Conservation (phyloP, 1,140 invertebrate genomes). For the Augochlora pura region DNA sequence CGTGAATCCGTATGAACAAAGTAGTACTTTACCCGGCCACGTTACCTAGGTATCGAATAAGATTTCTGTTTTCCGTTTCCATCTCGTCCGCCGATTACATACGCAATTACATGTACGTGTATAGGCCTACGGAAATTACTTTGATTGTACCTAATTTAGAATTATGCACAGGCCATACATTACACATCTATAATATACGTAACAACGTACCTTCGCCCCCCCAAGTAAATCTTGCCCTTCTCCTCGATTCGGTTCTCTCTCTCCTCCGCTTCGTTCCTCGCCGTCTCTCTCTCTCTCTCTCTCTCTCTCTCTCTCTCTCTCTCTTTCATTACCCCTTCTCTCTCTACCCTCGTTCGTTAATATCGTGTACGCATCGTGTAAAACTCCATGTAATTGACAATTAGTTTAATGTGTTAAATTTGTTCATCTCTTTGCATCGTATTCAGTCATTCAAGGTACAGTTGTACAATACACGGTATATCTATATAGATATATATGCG, state of each 20-base stretch:
- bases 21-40: constrained; percentile 58
- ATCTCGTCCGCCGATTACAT: constrained; percentile 33
- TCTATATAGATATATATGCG: constrained; percentile 9
- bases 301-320: no score
- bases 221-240: neutral
- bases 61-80: neutral
- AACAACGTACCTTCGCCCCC: constrained; percentile 24
- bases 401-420: constrained; percentile 45
- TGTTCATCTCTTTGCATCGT: neutral
- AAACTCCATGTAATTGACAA: constrained; percentile 64
- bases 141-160: constrained; percentile 66
- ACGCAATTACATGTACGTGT: constrained; percentile 30
- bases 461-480: constrained; percentile 33
- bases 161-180: constrained; percentile 65
- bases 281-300: no score
- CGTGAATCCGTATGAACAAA: constrained; percentile 22
- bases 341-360: no score
- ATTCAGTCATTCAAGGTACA: constrained; percentile 55
- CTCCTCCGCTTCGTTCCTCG: no score
- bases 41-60: neutral
- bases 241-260: neutral
- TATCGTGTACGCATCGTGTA: constrained; percentile 42
- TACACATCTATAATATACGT: constrained; percentile 41
- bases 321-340: neutral
- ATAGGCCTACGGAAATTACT: constrained; percentile 57